phyloP scores from a whole-genome alignment of 2,888 invertebrate genomes.

The Callyntrura guangdongensis region DNA sequence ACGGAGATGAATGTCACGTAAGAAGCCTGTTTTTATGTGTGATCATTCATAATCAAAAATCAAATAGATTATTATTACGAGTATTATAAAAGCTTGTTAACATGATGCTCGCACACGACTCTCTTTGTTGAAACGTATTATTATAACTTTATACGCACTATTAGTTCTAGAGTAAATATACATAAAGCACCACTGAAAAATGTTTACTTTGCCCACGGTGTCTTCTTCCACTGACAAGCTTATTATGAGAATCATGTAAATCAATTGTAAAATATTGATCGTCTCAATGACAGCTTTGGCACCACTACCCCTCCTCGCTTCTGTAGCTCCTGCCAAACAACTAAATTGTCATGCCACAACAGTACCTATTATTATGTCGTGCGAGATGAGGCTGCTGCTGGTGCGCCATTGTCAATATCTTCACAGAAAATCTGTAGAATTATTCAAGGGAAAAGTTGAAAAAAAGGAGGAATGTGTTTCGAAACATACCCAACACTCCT shows the following conservation, averaged over 20 bases:
- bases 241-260: conserved; percentile 36
- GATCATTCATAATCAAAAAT: conserved; percentile 63
- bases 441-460: conserved; percentile 53
- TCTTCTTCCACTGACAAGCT: conserved; percentile 20
- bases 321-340: conserved; percentile 16
- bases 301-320: not conserved
- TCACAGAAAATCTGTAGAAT: conserved; percentile 46
- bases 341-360: conserved; percentile 3
- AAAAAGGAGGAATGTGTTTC: conserved; percentile 40
- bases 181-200: not conserved
- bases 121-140: not conserved
- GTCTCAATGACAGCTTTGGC: conserved; percentile 10
- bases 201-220: not conserved
- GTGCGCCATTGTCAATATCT: conserved; percentile 17
- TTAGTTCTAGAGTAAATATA: no score
- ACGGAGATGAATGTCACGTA: conserved; percentile 65
- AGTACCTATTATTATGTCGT: not conserved
- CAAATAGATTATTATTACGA: conserved; percentile 51
- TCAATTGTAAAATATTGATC: conserved; percentile 41
- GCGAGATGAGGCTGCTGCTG: not conserved
- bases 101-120: conserved; percentile 71
- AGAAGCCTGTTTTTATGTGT: conserved; percentile 21
- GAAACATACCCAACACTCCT: not conserved
- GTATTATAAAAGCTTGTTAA: conserved; percentile 61
- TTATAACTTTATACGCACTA: not conserved